phyloP scores from a whole-genome alignment of 2,888 invertebrate species.

The Clivina fossor region DNA sequence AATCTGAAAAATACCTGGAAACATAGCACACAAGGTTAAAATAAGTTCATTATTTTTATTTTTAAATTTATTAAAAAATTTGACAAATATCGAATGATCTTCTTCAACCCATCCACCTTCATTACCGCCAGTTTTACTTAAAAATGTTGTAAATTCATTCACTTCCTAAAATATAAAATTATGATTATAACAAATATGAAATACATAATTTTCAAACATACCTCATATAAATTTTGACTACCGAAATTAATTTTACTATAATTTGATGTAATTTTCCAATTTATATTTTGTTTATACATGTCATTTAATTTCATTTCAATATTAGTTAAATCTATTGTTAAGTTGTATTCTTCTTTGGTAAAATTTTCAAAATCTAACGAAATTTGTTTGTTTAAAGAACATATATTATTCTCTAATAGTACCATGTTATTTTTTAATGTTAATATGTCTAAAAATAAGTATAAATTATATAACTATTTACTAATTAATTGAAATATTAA shows the following conservation, averaged over 20 bases:
- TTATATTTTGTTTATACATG: conserved; percentile 44
- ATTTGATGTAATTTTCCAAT: conserved; percentile 17
- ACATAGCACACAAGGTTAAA: conserved; percentile 42
- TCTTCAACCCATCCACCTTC: conserved; percentile 62
- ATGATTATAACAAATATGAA: not conserved
- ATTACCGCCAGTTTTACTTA: conserved; percentile 55
- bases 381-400: conserved; percentile 41
- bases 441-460: conserved; percentile 43
- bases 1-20: conserved; percentile 49
- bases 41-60: conserved; percentile 43
- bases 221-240: conserved; percentile 40
- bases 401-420: conserved; percentile 45
- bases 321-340: conserved; percentile 44
- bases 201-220: conserved; percentile 25
- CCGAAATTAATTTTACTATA: conserved; percentile 31
- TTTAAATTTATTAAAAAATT: conserved; percentile 47
- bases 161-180: conserved; percentile 54
- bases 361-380: conserved; percentile 41
- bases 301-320: conserved; percentile 45
- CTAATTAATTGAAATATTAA: conserved; percentile 5
- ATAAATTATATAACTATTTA: not conserved
- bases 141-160: conserved; percentile 59
- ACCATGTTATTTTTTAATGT: conserved; percentile 47
- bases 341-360: conserved; percentile 41
- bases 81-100: conserved; percentile 59